Percentiles rank a stretch among this genome's conserved stretches.
These are phyloP conservation scores for Antheraea pernyi DNA, from an alignment of 1,140 invertebrate genomes.

Conservation along the genomic window DNA sequence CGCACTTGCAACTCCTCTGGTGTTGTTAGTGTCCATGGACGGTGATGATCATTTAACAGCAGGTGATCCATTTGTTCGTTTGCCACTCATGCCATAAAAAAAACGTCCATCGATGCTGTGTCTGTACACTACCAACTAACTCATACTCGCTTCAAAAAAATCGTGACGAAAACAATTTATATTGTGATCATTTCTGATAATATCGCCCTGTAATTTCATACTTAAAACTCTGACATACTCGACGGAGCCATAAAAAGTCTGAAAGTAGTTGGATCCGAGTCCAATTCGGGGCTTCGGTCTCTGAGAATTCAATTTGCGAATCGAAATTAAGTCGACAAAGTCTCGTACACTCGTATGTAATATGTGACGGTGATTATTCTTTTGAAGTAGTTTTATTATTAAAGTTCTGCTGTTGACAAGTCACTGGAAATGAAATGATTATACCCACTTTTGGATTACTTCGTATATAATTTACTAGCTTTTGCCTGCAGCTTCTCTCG, in stretches of 20 bases:
- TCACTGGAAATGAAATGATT: no score
- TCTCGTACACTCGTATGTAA: constrained; percentile 11
- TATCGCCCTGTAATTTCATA: neutral
- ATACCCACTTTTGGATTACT: no score
- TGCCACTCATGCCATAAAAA: no score
- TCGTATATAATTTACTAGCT: no score
- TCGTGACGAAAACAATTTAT: neutral
- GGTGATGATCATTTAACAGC: no score
- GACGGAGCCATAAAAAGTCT: constrained; percentile 5
- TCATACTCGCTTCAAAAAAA: no score
- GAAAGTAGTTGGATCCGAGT: constrained; percentile 9
- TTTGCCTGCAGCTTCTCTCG: no score
- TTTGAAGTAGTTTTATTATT: constrained; percentile 5
- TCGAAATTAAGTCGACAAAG: constrained; percentile 20
- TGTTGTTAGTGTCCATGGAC: no score
- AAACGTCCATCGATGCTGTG: no score
- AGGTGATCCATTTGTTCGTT: no score
- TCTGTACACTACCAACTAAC: no score
- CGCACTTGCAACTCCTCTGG: no score
- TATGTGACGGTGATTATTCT: constrained; percentile 7
- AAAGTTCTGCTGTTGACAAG: neutral
- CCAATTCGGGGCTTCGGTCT: neutral
- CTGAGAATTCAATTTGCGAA: constrained; percentile 25
- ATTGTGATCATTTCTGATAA: neutral
- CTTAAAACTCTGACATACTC: neutral